Conservation (phyloP, 2,113 vertebrate genomes). For the Ailurus styani region DNA sequence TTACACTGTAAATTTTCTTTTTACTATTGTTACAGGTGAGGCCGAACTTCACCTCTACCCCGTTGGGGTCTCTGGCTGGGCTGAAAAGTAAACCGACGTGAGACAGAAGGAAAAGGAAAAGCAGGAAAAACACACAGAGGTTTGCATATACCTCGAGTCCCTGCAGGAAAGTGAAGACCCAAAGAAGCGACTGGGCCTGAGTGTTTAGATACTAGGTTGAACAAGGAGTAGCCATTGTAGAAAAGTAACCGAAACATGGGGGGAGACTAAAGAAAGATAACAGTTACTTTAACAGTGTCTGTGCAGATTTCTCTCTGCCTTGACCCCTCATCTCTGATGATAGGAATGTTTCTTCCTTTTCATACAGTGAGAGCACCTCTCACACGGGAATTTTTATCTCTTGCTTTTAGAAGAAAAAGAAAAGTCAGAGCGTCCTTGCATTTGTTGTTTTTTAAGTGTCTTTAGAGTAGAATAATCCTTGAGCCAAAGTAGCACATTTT, state of each 20-base stretch:
- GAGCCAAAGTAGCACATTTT: not conserved
- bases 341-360: not conserved
- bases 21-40: not conserved
- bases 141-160: not conserved
- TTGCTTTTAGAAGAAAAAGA: not conserved
- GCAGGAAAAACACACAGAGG: not conserved
- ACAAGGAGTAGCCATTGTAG: not conserved
- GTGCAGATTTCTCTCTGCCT: not conserved
- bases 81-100: not conserved
- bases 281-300: not conserved
- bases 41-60: not conserved
- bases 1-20: not conserved
- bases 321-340: not conserved
- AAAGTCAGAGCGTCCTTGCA: not conserved
- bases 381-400: not conserved
- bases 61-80: not conserved
- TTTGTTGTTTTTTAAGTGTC: not conserved
- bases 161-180: not conserved
- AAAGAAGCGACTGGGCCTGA: not conserved
- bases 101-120: not conserved
- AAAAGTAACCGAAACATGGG: not conserved
- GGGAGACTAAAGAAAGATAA: not conserved
- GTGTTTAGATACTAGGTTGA: not conserved
- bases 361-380: not conserved
- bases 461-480: not conserved